phyloP scores from a whole-genome alignment of 2,888 invertebrate genomes.

The Leptothorax acervorum region DNA sequence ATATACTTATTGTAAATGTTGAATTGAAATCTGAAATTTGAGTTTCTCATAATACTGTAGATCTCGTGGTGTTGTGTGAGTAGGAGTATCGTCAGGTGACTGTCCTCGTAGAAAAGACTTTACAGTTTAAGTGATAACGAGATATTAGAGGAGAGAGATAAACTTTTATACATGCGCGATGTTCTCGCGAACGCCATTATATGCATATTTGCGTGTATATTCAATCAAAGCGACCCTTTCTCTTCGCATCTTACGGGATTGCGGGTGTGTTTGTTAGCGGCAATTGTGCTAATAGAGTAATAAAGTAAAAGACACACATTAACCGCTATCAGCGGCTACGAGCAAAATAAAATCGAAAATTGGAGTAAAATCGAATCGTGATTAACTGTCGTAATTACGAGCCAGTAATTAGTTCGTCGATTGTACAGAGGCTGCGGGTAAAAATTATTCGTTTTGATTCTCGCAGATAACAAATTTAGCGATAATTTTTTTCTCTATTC shows the following conservation, averaged over 20 bases:
- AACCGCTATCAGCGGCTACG: neutral
- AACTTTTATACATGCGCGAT: slow-evolving; percentile 60
- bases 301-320: slow-evolving; percentile 43
- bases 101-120: slow-evolving; percentile 19
- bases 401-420: neutral
- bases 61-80: neutral
- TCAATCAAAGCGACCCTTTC: slow-evolving; percentile 50
- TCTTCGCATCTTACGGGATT: neutral
- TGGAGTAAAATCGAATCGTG: neutral
- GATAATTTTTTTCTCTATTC: neutral
- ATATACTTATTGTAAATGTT: neutral
- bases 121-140: slow-evolving; percentile 26
- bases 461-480: neutral
- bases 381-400: neutral
- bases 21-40: neutral
- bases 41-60: neutral
- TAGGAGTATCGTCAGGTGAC: neutral
- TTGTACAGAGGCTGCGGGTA: neutral
- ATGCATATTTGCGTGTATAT: slow-evolving; percentile 48
- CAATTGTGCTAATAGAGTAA: slow-evolving; percentile 9
- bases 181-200: slow-evolving; percentile 44
- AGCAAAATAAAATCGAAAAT: neutral
- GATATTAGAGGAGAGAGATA: slow-evolving; percentile 25
- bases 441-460: neutral
- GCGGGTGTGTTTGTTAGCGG: slow-evolving; percentile 1